A percentile compares a stretch with the other conserved stretches of the same genome.
Conservation (phyloP, 37 sponge, comb jelly and placozoan species). For the Geodia barretti region DNA sequence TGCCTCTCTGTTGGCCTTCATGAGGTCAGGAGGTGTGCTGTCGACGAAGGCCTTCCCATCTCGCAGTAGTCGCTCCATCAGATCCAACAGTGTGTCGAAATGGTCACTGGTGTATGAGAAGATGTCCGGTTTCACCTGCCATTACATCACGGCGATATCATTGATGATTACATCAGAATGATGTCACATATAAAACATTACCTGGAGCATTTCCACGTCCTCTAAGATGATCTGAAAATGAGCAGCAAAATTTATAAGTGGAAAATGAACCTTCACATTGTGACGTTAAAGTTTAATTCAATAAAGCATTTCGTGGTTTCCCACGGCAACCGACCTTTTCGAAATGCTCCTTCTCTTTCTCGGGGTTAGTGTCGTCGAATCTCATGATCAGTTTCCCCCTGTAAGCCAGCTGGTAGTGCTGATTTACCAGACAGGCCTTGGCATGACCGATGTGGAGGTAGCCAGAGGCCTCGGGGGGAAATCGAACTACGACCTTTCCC, state of each 20-base stretch:
- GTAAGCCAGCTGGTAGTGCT: conserved; percentile 89
- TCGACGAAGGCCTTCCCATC: conserved; percentile 88
- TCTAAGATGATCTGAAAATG: conserved; percentile 84
- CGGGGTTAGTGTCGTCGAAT: conserved; percentile 99
- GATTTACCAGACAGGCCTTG: conserved; percentile 97
- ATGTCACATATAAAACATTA: too few species aligned
- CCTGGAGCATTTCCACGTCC: conserved; percentile 84
- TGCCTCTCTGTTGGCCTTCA: conserved; percentile 85
- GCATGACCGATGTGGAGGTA: conserved; percentile 99
- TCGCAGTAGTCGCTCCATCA: conserved; percentile 65
- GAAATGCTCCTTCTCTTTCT: conserved; percentile 94
- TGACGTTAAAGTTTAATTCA: neutral
- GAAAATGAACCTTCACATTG: neutral
- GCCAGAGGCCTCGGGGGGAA: conserved; percentile 97
- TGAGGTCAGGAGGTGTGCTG: conserved; percentile 85
- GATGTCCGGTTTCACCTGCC: conserved; percentile 73
- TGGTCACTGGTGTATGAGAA: conserved; percentile 93
- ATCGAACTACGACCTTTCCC: conserved; percentile 95
- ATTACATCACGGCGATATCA: neutral
- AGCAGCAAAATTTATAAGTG: neutral
- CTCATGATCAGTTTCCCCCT: conserved; percentile 92
- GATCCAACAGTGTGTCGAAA: conserved; percentile 73
- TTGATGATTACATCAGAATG: neutral
- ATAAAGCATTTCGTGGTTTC: neutral
- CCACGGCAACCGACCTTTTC: conserved; percentile 71